Base-by-base conservation (phyloP, 2,113 vertebrate species). In the Percina caprodes region DNA sequence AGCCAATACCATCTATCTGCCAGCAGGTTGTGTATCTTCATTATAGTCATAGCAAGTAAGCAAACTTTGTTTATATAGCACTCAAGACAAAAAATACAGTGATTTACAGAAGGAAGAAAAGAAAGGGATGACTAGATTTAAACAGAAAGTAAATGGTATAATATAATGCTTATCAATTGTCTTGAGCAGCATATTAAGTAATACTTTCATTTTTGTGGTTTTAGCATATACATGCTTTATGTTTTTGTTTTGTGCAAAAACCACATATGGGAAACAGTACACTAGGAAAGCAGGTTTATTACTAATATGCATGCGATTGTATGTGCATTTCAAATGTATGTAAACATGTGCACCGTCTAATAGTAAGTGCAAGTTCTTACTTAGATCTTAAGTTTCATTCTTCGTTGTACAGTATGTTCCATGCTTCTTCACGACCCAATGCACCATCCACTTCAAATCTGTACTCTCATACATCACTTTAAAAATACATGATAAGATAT, bases 401-500 rank as follows among this genome's bases (percentile, higher is more conserved):
- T 19, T 73, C 39, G 75, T 68, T 69, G 4, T 35, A 42, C 39
- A 42, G 39, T 42, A 42, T 70, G 42, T 61, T 77, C 8, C 67
- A 60, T 79, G 45, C 15, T 67, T 24, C 51, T 52, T 67, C 5
- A 2, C 6, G 23, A 21, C 61, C 39, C 6, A 4, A 18, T 66
- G 46, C 65, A 48, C 61, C 24, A 48, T 52, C 33, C 39, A 48
- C 63, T 30, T 75, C 52, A 33, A 2, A 56, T 68, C 49, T 56
- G 68, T 6, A 42, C 30, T 65, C 61, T 77, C 2, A 42, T 42
- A 18, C 42, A 74, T 65, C 56, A 59, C 60, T 81, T 87, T 63
- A 82, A 83, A 85, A 78, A 71, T 82, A 75, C 67, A 84, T 74
- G 55, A 73, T 45, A 49, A 81, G n/a, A 58, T 55, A 55, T 62